Conservation (phyloP, 2,113 vertebrate species). For the Baryphthengus martii region DNA sequence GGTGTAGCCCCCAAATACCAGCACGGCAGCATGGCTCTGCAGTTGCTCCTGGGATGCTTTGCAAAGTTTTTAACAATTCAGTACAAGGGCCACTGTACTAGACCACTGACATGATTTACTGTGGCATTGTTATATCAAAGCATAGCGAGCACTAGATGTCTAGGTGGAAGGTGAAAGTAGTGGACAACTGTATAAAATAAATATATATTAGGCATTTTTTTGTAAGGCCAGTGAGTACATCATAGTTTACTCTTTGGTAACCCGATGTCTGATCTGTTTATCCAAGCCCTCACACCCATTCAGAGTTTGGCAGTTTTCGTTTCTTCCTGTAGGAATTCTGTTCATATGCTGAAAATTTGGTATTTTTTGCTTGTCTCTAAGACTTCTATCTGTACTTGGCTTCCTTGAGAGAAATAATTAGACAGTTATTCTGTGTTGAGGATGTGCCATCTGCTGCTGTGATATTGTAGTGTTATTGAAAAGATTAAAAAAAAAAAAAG, state of each 20-base stretch:
- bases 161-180: not conserved
- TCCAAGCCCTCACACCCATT: not conserved
- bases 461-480: not conserved
- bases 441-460: not conserved
- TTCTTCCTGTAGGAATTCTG: not conserved
- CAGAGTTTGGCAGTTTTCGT: not conserved
- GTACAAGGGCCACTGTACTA: not conserved
- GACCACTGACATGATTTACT: not conserved
- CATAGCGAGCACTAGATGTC: not conserved
- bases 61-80: not conserved
- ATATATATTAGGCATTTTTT: not conserved
- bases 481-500: not conserved
- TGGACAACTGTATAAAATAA: not conserved
- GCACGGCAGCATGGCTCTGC: not conserved
- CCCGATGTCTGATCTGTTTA: not conserved
- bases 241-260: not conserved
- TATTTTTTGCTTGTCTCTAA: not conserved
- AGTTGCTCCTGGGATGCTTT: not conserved
- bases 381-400: not conserved
- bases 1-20: fast-evolving
- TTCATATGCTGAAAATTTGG: not conserved
- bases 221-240: not conserved
- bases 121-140: not conserved
- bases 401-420: not conserved
- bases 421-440: not conserved